Base-by-base conservation (phyloP, 2,888 invertebrate species). In the Drosophila anomelani region DNA sequence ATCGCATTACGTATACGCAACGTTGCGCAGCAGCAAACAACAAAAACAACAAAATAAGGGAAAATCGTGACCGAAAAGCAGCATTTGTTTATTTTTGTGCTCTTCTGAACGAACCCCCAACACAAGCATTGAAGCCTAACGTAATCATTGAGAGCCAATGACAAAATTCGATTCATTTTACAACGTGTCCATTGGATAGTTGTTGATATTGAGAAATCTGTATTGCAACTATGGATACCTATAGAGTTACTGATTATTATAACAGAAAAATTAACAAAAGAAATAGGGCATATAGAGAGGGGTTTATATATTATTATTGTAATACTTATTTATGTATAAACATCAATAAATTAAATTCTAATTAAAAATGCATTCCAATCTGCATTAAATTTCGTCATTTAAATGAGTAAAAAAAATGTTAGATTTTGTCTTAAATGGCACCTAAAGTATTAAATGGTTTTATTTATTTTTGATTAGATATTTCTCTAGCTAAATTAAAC, bases 1-100 rank as follows among this genome's bases (percentile, higher is more conserved):
- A 88, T 85, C 80, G 57, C 77, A 84, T 84, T 88, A 88, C 84
- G 84, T 86, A 84, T 84, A 84, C 84, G 84, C 87, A 86, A 76
- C 74, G 77, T 55, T 87, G 85, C 72, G 59, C 85, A 67, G 60
- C 78, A 66, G 74, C n/a, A 8, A n/a, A 3, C n/a, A 15, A 15
- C 15, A 38, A 15, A 15, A 38, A 38, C 82, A 82, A 76, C 79
- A 76, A 23, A 23, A 23, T 23, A 36, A 36, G 80, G 83, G 78
- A 75, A 67, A 81, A 63, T 64, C 20, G 34, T 36, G 38, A 46
- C 36, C 32, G 32, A 12, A 23, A 44, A 10, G 51, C 8, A 20
- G 34, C 23, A 38, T 71, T 66, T 64, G 67, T 64, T 66, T 51
- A 55, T 55, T 55, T 66, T 66, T 34, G 43, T 38, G 29, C n/a